These are phyloP conservation scores for Danaus plexippus DNA, from an alignment of 1,140 invertebrate species.

Conservation along the genomic window DNA sequence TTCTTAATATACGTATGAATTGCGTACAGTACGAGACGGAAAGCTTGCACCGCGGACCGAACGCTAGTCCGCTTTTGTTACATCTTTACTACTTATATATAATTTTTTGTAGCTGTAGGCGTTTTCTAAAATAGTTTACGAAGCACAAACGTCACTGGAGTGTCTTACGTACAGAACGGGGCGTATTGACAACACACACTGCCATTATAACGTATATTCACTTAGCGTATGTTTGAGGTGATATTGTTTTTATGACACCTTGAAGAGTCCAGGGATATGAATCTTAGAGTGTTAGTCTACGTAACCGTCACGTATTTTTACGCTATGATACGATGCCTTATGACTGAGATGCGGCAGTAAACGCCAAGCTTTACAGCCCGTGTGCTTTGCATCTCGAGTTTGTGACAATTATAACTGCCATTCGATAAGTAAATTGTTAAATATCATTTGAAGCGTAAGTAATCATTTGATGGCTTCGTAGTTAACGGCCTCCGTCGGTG, in stretches of 20 bases:
- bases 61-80: conserved; percentile 54
- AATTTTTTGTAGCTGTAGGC: conserved; percentile 62
- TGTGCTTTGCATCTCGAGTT: conserved; percentile 43
- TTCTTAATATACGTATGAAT: conserved; percentile 64
- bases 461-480: conserved; percentile 59
- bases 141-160: conserved; percentile 65
- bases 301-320: conserved; percentile 33
- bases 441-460: conserved; percentile 59
- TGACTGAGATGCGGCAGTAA: conserved; percentile 40
- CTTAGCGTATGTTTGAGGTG: conserved; percentile 47
- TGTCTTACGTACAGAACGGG: conserved; percentile 49
- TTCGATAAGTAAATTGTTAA: conserved; percentile 67
- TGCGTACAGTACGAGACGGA: conserved; percentile 43
- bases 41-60: conserved; percentile 62
- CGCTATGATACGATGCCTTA: conserved; percentile 63
- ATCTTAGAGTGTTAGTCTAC: conserved; percentile 17
- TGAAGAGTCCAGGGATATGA: conserved; percentile 24
- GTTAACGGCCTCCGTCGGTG: conserved; percentile 61
- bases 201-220: conserved; percentile 60
- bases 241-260: conserved; percentile 32
- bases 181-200: conserved; percentile 60
- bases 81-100: conserved; percentile 55
- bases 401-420: conserved; percentile 68
- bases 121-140: conserved; percentile 49
- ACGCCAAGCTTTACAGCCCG: conserved; percentile 25